Evolutionary conservation across 2,888 invertebrate genomes (phyloP).

Genomic region (Ctenicera cuprea): DNA sequence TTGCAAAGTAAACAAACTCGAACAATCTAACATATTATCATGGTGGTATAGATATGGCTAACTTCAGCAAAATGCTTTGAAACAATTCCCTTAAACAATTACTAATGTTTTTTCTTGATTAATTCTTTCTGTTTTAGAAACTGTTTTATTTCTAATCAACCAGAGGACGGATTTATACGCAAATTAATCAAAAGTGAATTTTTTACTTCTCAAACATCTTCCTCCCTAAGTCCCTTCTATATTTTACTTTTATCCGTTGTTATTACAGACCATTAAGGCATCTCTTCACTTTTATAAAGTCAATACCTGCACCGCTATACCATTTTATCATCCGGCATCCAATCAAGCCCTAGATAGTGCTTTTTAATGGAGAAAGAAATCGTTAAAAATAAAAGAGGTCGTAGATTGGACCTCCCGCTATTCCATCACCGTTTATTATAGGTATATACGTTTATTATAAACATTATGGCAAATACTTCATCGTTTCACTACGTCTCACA

Average conservation of each 20-base stretch:
- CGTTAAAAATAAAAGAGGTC: constrained; percentile 57
- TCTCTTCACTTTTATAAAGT: constrained; percentile 44
- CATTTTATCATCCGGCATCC: constrained; percentile 56
- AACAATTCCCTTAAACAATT: no score
- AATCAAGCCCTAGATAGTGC: constrained; percentile 53
- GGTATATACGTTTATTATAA: constrained; percentile 59
- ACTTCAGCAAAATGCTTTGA: no score
- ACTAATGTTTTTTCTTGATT: no score
- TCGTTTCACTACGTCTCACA: constrained; percentile 40
- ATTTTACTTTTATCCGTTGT: background rate
- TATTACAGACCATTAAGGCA: constrained; percentile 22
- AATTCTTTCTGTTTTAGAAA: no score
- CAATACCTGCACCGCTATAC: constrained; percentile 47
- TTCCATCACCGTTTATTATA: constrained; percentile 58
- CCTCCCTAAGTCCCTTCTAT: background rate
- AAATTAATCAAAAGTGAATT: no score
- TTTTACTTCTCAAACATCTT: no score
- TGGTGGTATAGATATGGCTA: background rate
- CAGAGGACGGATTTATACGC: no score
- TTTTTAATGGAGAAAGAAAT: constrained; percentile 58
- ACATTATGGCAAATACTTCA: constrained; percentile 55
- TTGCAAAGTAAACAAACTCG: background rate
- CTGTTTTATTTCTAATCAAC: no score
- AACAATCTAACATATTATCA: no score
- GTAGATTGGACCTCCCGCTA: constrained; percentile 57